Conservation (phyloP, 1,140 invertebrate genomes). For the Anagrus nilaparvatae region DNA sequence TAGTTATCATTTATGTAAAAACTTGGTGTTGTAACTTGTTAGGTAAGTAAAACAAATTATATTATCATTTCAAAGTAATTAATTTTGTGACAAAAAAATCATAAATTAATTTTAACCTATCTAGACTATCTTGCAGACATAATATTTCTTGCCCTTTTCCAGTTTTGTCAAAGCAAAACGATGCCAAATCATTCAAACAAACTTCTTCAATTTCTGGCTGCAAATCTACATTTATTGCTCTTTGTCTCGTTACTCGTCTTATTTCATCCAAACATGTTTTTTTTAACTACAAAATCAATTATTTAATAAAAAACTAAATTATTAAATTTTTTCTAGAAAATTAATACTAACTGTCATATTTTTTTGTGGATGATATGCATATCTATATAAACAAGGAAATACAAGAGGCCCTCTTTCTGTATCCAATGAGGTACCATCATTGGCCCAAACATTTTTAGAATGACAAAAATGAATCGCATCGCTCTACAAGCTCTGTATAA, state of each 20-base stretch:
- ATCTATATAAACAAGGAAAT: constrained; percentile 85
- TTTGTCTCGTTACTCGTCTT: constrained; percentile 79
- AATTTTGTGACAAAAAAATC: too few species aligned
- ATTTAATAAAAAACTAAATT: constrained; percentile 6
- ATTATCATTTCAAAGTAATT: too few species aligned
- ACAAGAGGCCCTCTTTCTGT: constrained; percentile 68
- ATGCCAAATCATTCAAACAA: constrained; percentile 78
- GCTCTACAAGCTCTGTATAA: constrained; percentile 79
- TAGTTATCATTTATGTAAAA: too few species aligned
- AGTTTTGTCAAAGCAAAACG: constrained; percentile 73
- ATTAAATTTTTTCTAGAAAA: constrained; percentile 2
- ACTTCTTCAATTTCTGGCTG: constrained; percentile 87
- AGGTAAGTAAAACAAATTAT: too few species aligned
- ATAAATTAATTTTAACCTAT: too few species aligned
- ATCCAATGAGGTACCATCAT: constrained; percentile 54
- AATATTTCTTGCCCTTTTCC: constrained; percentile 79
- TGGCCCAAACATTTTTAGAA: constrained; percentile 68
- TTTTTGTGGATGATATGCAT: constrained; percentile 66
- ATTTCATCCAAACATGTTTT: constrained; percentile 68
- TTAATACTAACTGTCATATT: constrained; percentile 42
- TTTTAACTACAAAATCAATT: constrained; percentile 42
- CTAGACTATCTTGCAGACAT: constrained; percentile 87
- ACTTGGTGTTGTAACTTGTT: too few species aligned
- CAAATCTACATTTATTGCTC: constrained; percentile 85
- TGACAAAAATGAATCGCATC: constrained; percentile 78